Conservation (phyloP, 64 coral and sea anemone species). For the Actinia equina region DNA sequence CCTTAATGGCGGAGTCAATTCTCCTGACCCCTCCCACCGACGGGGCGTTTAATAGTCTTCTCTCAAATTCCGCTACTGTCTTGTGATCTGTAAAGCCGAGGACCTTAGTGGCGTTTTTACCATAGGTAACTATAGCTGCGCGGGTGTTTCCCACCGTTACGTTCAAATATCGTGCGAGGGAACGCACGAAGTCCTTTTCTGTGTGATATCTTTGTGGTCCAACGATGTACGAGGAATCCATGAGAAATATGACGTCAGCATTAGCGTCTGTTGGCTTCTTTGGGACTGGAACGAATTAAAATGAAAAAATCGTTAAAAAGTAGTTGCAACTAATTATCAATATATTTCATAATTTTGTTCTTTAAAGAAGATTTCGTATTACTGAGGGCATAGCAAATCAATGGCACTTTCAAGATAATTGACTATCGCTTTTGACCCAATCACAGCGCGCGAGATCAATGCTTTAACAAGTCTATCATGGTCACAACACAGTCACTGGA, state of each 20-base stretch:
- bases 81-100: slow-evolving; percentile 1
- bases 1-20: slow-evolving; percentile 18
- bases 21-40: slow-evolving; percentile 5
- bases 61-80: slow-evolving; percentile 17
- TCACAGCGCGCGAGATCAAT: too few relatives aligned
- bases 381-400: too few relatives aligned
- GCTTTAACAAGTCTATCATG: too few relatives aligned
- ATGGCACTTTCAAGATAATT: too few relatives aligned
- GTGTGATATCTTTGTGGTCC: not conserved
- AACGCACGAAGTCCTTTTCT: slow-evolving; percentile 29
- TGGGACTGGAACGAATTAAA: not conserved
- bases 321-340: too few relatives aligned
- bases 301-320: too few relatives aligned
- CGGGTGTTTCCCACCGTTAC: slow-evolving; percentile 18
- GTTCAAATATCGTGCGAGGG: slow-evolving; percentile 23
- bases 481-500: too few relatives aligned
- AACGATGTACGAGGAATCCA: slow-evolving; percentile 38
- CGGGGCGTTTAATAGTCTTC: not conserved
- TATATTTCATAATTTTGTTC: too few relatives aligned
- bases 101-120: slow-evolving; percentile 3
- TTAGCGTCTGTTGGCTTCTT: not conserved
- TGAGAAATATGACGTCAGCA: slow-evolving; percentile 43
- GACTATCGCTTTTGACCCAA: too few relatives aligned
- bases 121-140: slow-evolving; percentile 32
- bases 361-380: too few relatives aligned